A percentile compares a stretch with the other conserved stretches of the same genome.
phyloP scores from a whole-genome alignment of 2,888 invertebrate genomes.

The Ormyrus pomaceus region DNA sequence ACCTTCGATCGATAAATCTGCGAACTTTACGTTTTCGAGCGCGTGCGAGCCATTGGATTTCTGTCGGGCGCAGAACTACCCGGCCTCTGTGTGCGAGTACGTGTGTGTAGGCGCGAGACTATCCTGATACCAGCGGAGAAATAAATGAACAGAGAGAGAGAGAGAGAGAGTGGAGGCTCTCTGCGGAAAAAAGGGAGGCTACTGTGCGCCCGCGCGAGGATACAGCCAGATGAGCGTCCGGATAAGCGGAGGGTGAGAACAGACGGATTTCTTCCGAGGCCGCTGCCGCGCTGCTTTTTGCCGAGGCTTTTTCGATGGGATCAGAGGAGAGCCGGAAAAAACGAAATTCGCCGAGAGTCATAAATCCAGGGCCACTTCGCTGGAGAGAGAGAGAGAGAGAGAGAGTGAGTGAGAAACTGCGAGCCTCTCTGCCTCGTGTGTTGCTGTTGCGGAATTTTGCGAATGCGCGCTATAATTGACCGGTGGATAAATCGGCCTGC shows the following conservation, averaged over 20 bases:
- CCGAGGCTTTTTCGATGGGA: slow-evolving; percentile 36
- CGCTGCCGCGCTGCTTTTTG: not conserved
- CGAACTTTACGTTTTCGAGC: slow-evolving; percentile 58
- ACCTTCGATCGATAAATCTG: slow-evolving; percentile 58
- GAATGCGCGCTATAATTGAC: slow-evolving; percentile 44
- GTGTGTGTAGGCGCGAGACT: not conserved
- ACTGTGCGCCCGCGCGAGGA: not conserved
- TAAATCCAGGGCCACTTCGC: slow-evolving; percentile 40
- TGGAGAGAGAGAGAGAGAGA: not conserved
- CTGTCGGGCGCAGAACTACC: slow-evolving; percentile 51
- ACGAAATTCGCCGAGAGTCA: slow-evolving; percentile 41
- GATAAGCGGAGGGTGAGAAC: slow-evolving; percentile 41
- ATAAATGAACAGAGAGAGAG: slow-evolving; percentile 33
- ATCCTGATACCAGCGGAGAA: not conserved
- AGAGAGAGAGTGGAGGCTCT: slow-evolving; percentile 2
- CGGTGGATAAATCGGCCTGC: slow-evolving; percentile 25
- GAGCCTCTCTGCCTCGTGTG: slow-evolving; percentile 2
- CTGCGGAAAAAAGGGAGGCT: too few relatives aligned
- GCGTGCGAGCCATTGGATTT: slow-evolving; percentile 58
- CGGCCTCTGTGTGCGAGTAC: not conserved
- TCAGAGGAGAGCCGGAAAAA: slow-evolving; percentile 1
- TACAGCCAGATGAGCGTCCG: slow-evolving; percentile 36
- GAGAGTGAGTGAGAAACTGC: too few relatives aligned
- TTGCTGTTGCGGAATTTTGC: slow-evolving; percentile 29
- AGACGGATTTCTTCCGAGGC: slow-evolving; percentile 33